Evolutionary conservation across 2,797 vertebrate species (phyloP), one percentile per base, ranked within the genome.

Genomic region (Hippoglossus hippoglossus): DNA sequence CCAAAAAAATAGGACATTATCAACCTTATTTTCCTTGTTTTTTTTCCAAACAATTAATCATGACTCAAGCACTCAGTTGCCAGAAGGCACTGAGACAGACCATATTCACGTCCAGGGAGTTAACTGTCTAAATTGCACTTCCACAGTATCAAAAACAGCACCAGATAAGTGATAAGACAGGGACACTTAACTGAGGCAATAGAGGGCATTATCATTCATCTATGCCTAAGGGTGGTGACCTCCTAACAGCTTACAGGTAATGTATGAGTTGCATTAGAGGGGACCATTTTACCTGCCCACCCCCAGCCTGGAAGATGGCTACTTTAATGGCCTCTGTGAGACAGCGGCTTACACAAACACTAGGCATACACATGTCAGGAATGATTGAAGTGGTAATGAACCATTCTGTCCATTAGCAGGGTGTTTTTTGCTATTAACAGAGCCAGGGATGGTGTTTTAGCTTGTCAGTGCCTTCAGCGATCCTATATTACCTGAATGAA

Each of bases 371-470:
- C 85, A 80, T 84, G 89, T 88, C 93, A 84, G 54, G 74, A 67
- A 86, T 93, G 93, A 94, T 83, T 87, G 90, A 92, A 78, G 81
- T 85, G 84, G 78, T 85, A 87, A 91, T 91, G 90, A 91, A 85
- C 64, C 84, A 89, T 83, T 75, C 71, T 83, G 79, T 90, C 91
- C 93, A 92, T 93, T 93, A 93, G 87, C 3, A 1, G 62, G 74
- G 75, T 84, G 83, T 83, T 84, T 87, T 81, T 83, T 71, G 75
- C 86, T 85, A 84, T 91, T 88, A 91, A 81, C 67, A 5, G 75
- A 86, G 73, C 57, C 22, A 39, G 66, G 57, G 74, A 85, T 69
- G 74, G 87, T 85, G 81, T 89, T 90, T 87, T 77, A 86, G 83
- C 78, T 75, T 87, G 90, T 90, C 88, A 71, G 65, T 67, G 77